Evolutionary conservation across 2,888 invertebrate species (phyloP).

Genomic region (Hemithea aestivaria): DNA sequence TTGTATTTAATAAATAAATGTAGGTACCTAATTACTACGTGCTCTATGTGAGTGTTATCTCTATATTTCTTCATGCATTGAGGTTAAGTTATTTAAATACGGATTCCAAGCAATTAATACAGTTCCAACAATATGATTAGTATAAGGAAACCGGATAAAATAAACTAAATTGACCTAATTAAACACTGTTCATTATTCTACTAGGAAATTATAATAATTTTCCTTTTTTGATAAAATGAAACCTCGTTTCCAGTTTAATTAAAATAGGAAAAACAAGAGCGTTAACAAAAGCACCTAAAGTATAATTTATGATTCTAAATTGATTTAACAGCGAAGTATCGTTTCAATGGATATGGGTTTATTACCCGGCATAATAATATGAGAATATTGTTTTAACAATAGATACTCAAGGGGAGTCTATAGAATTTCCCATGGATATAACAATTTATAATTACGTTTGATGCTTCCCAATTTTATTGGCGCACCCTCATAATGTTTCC

Average conservation of each 20-base stretch:
- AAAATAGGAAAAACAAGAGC: neutral
- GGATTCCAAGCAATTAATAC: no score
- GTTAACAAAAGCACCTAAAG: no score
- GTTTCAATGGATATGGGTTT: conserved; percentile 22
- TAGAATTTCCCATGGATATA: conserved; percentile 23
- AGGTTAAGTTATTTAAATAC: no score
- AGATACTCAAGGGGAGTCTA: conserved; percentile 19
- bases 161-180: no score
- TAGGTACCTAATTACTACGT: no score
- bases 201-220: conserved; percentile 20
- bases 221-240: neutral
- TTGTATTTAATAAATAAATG: no score
- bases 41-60: no score
- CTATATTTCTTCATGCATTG: no score
- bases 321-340: conserved; percentile 48
- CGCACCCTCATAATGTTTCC: conserved; percentile 1
- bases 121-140: no score
- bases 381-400: conserved; percentile 32
- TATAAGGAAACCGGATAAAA: no score
- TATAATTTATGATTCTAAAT: conserved; percentile 51
- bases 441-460: conserved; percentile 13
- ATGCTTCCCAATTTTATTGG: conserved; percentile 3
- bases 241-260: no score
- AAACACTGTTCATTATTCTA: conserved; percentile 10
- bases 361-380: conserved; percentile 30